Evolutionary conservation across 2,797 vertebrate species (phyloP), one percentile per base, ranked within the genome.

Genomic region (Tangara arthus): DNA sequence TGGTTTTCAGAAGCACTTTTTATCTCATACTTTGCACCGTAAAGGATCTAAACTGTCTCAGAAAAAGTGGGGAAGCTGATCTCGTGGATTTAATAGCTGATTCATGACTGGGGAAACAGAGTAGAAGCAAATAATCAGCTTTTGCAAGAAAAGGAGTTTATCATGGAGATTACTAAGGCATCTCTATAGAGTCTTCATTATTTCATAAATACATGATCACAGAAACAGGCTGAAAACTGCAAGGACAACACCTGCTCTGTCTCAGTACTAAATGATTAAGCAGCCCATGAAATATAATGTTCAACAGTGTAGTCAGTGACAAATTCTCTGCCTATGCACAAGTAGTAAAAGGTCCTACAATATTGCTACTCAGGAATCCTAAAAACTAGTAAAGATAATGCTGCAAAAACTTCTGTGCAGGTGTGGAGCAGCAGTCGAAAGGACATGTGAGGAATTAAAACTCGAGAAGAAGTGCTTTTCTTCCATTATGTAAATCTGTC

Each of bases 231-330:
- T n/a, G 39, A 46, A 22, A n/a, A 50, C 26, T 18, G 12, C 46
- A 59, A 76, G 61, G 57, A 22, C 34, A 79, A 3, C 55, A 24
- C 6, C 7, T 76, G 20, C 1, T 1, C 37, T 86, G 14, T 69
- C 52, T 69, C n/a, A 55, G 14, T 61, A 13, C 41, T 42, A 19
- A 76, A 37, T 49, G 19, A 65, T 56, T 60, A 42, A 83, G 17
- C n/a, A 32, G 4, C 1, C 0, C 4, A 4, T 30, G 47, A 73
- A 69, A 26, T 1, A 0, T 6, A 8, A 6, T 15, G 32, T 69
- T 76, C 20, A 72, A 0, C 21, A 28, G 15, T 19, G 9, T 13
- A 52, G 39, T 27, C 7, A 3, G 21, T 21, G 61, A 37, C 41
- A 20, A 30, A 46, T 69, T 37, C 20, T 46, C 39, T 56, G 20